Evolutionary conservation across 2,888 invertebrate species (phyloP), one percentile per base, ranked within the genome.

Genomic region (Stegophylla sp.): DNA sequence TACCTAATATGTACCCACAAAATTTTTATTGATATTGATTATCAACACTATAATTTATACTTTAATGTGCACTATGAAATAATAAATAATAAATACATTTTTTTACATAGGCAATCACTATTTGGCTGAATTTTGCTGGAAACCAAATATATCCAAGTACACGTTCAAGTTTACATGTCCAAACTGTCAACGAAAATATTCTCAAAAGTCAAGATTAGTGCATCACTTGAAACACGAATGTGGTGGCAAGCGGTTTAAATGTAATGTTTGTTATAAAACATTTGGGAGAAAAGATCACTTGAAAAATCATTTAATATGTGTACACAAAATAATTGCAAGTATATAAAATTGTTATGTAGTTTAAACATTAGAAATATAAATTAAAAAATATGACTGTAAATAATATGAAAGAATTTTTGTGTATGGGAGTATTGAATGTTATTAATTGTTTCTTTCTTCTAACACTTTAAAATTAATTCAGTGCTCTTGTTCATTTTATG

Each of bases 161-260:
- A 34, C 41, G 20, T 23, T 41, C 9, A 81, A 82, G 41, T 83
- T 63, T 64, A n/a, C 43, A 15, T 85, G 85, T 82, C 76, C 83
- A 34, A 83, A 83, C 10, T 86, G 86, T 82, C 82, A 84, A 13
- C 85, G 84, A 82, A 71, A 73, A 41, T 86, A 85, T 82, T 84
- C 83, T 20, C 83, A 84, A 59, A 82, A 83, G 43, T 73, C 84
- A 23, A 82, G 83, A 69, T 64, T 84, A 43, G 43, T 59, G 26
- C 74, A 48, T 45, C 88, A 87, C 83, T 82, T 86, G 77, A 85
- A 86, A 82, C 85, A 86, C 72, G 87, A 87, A 83, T 88, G 88
- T 82, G 87, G 87, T 34, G 85, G 85, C n/a, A 87, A 87, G 3
- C 84, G 83, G 71, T 87, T 86, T 82, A 85, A 85, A 69, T 87